Percentiles rank a stretch among this genome's conserved stretches.
phyloP scores from a whole-genome alignment of 2,888 invertebrate genomes.

The Theretra japonica region DNA sequence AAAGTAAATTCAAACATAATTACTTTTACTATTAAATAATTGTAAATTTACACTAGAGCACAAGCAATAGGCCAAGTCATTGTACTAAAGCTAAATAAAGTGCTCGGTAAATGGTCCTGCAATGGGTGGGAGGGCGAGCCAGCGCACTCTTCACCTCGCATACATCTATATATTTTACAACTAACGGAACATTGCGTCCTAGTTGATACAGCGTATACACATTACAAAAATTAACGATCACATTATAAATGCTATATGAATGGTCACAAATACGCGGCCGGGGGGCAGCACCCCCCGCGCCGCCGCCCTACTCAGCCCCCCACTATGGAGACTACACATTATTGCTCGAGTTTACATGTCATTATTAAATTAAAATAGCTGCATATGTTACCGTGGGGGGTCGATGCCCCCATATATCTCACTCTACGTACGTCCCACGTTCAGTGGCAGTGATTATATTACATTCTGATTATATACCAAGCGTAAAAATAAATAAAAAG shows the following conservation, averaged over 20 bases:
- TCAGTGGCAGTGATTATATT: conserved; percentile 21
- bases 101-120: neutral
- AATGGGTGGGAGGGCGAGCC: neutral
- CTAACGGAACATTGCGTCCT: conserved; percentile 22
- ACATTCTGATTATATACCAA: conserved; percentile 22
- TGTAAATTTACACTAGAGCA: no score
- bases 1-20: no score
- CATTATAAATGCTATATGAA: conserved; percentile 25
- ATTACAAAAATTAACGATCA: conserved; percentile 26
- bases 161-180: conserved; percentile 24
- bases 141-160: conserved; percentile 1
- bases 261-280: neutral
- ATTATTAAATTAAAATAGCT: conserved; percentile 7
- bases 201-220: conserved; percentile 26
- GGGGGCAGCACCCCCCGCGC: neutral
- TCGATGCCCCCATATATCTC: conserved; percentile 10
- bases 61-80: no score
- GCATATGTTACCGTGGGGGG: neutral
- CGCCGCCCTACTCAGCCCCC: neutral
- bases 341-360: conserved; percentile 16
- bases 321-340: conserved; percentile 8
- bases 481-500: conserved; percentile 22
- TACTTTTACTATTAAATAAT: no score
- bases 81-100: no score
- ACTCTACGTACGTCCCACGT: conserved; percentile 7